A percentile compares a stretch with the other conserved stretches of the same genome.
Conservation (phyloP, 2,888 invertebrate genomes). For the Neocrepidodera transversa region DNA sequence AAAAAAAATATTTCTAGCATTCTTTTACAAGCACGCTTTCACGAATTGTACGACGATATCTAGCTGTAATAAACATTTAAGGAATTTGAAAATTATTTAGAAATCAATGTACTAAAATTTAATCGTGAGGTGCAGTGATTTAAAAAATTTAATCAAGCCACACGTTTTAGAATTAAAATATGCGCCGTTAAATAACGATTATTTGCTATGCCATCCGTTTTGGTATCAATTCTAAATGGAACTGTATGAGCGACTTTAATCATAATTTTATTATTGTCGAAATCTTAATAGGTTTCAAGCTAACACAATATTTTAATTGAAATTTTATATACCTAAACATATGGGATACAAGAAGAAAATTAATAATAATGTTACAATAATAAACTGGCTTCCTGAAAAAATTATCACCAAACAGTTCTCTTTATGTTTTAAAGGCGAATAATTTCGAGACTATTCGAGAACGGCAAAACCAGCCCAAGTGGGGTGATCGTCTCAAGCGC, state of each 20-base stretch:
- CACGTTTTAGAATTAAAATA: constrained; percentile 8
- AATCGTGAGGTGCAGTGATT: constrained; percentile 3
- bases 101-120: constrained; percentile 8
- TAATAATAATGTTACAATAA: no score
- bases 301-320: no score
- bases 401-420: no score
- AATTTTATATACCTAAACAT: no score
- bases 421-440: no score
- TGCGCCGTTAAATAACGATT: constrained; percentile 5
- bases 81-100: constrained; percentile 1
- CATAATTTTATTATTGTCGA: constrained; percentile 5
- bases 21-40: constrained; percentile 3
- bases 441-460: no score
- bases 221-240: neutral
- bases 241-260: neutral
- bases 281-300: neutral
- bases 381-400: no score
- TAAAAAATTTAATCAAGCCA: constrained; percentile 6
- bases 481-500: no score
- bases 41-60: constrained; percentile 1
- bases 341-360: no score
- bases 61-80: neutral
- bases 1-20: neutral
- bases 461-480: no score
- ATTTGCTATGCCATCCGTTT: constrained; percentile 10